Evolutionary conservation across 2,113 vertebrate genomes (phyloP), one percentile per base, ranked within the genome.

Genomic region (Pitta sordida): DNA sequence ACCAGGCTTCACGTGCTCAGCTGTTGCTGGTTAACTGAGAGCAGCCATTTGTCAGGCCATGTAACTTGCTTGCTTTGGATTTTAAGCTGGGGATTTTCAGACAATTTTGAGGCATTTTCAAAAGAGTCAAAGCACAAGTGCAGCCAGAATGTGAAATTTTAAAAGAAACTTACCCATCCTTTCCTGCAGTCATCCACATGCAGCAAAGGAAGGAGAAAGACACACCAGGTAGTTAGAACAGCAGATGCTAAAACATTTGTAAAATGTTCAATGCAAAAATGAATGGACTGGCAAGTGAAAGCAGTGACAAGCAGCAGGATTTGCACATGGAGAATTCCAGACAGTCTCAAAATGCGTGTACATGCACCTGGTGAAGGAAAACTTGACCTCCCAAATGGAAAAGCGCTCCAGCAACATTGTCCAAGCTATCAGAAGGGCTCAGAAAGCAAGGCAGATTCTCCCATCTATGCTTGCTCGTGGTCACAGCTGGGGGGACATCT

Each of bases 111-210:
- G 24, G 49, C 80, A 21, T 71, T 88, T 55, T 65, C 52, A 43
- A 30, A 78, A 52, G 32, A 74, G 7, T 30, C 52, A 81, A n/a
- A 7, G 23, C 17, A 65, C 32, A 70, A 41, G 15, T 49, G 14
- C 44, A 55, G 41, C 27, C 65, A 67, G 36, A 89, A 89, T 6
- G 13, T 46, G 48, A 77, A 87, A 65, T 52, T 74, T 22, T 44
- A 30, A 75, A 76, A 65, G 56, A 22, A 67, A 75, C 97, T 97
- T 91, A 98, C 98, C 97, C 95, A 44, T 97, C 96, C 88, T 97
- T 98, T 70, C 70, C 96, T 95, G 75, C 41, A 75, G 91, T 92
- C 76, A 81, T 8, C n/a, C 73, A 85, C 81, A 39, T 15, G 69
- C 29, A 78, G 77, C 20, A 75, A 49, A 91, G 34, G n/a, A 76